phyloP scores from a whole-genome alignment of 2,113 vertebrate species.

The Leptosomus discolor region DNA sequence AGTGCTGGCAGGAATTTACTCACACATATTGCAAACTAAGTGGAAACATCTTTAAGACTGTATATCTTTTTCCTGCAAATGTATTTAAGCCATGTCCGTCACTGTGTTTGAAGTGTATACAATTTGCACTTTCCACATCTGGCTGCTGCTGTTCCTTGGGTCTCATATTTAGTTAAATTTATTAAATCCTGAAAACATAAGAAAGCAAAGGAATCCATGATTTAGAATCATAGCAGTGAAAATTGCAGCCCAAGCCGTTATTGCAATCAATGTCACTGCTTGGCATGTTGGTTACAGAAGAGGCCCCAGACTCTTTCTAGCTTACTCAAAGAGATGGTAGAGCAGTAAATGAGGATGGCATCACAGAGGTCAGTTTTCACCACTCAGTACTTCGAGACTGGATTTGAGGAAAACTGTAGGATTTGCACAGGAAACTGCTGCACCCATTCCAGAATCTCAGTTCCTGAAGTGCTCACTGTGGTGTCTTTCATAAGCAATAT shows the following conservation, averaged over 20 bases:
- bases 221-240: not conserved
- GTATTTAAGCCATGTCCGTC: not conserved
- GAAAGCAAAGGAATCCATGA: not conserved
- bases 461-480: not conserved
- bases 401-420: not conserved
- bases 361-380: not conserved
- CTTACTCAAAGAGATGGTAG: not conserved
- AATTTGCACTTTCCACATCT: not conserved
- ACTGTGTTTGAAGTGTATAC: not conserved
- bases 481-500: not conserved
- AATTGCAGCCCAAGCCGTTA: not conserved
- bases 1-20: not conserved
- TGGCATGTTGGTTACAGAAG: not conserved
- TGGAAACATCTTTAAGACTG: not conserved
- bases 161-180: not conserved
- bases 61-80: not conserved
- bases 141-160: not conserved
- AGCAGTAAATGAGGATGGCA: not conserved
- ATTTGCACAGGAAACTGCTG: not conserved
- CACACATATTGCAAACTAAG: not conserved
- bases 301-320: not conserved
- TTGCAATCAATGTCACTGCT: not conserved
- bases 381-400: rapidly evolving
- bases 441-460: not conserved
- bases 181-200: not conserved